Percentiles rank a stretch among this genome's conserved stretches.
These are phyloP conservation scores for Drosophila maculinotata DNA, from an alignment of 2,888 invertebrate genomes.

Conservation along the genomic window DNA sequence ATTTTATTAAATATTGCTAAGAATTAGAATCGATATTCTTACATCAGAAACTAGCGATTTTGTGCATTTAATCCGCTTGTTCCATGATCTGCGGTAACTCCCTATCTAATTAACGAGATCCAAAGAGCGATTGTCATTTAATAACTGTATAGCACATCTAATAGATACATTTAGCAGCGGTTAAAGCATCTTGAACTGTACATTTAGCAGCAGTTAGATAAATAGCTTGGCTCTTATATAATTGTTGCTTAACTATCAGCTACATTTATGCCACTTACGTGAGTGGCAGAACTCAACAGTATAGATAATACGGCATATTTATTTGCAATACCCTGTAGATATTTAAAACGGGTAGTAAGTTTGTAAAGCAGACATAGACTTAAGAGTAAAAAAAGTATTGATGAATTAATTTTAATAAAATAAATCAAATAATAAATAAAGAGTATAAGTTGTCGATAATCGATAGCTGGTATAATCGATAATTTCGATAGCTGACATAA, in stretches of 20 bases:
- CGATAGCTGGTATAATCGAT: background rate
- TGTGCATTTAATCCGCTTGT: background rate
- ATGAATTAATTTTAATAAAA: too few relatives aligned
- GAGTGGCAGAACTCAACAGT: constrained; percentile 26
- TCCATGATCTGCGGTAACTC: background rate
- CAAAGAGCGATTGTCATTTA: constrained; percentile 25
- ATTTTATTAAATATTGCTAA: too few relatives aligned
- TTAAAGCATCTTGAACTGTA: constrained; percentile 59
- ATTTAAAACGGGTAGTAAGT: background rate
- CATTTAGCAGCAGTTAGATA: constrained; percentile 65
- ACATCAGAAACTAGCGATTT: background rate
- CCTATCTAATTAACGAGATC: constrained; percentile 4
- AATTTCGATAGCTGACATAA: background rate
- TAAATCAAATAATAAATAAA: too few relatives aligned
- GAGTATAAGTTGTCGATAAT: too few relatives aligned
- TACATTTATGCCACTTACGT: constrained; percentile 28
- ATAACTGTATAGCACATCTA: constrained; percentile 32
- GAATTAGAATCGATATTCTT: background rate
- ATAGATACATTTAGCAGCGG: constrained; percentile 54
- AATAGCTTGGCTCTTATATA: constrained; percentile 40
- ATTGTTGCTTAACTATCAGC: constrained; percentile 33
- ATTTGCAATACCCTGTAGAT: constrained; percentile 12
- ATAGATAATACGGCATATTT: constrained; percentile 6
- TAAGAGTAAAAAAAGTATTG: too few relatives aligned
- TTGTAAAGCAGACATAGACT: too few relatives aligned